These are phyloP conservation scores for Hirtodrosophila trivittata DNA, from an alignment of 2,888 invertebrate species.

Conservation along the genomic window DNA sequence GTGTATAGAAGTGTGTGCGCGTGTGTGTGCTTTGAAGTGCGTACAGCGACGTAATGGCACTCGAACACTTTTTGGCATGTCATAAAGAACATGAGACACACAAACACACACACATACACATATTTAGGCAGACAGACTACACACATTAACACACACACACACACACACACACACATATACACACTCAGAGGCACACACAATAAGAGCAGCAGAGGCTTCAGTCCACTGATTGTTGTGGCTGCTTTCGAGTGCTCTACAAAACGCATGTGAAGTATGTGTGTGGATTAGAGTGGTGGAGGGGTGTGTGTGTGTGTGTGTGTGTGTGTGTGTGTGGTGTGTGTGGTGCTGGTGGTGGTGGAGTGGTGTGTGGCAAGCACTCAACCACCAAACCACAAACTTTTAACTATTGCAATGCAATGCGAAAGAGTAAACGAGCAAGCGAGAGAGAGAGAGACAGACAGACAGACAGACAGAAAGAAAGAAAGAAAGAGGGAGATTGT, in stretches of 20 bases:
- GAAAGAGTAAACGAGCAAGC: too few relatives aligned
- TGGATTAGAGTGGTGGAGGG: slow-evolving; percentile 18
- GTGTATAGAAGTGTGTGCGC: slow-evolving; percentile 9
- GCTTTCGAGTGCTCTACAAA: slow-evolving; percentile 53
- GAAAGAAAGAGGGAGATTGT: slow-evolving; percentile 6
- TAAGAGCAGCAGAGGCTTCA: slow-evolving; percentile 52
- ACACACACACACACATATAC: slow-evolving; percentile 3
- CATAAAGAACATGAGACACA: slow-evolving; percentile 65
- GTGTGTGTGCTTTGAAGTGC: slow-evolving; percentile 56
- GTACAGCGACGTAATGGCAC: slow-evolving; percentile 72
- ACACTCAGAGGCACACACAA: slow-evolving; percentile 27
- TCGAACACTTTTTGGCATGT: slow-evolving; percentile 76
- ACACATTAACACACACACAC: slow-evolving; percentile 24
- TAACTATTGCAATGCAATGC: slow-evolving; percentile 29
- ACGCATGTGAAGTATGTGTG: slow-evolving; percentile 33
- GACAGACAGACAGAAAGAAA: too few relatives aligned
- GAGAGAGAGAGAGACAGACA: too few relatives aligned
- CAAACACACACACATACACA: slow-evolving; percentile 25
- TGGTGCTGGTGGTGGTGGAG: background rate
- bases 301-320: background rate
- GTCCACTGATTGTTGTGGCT: slow-evolving; percentile 59
- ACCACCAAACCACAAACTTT: slow-evolving; percentile 12
- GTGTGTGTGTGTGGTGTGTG: background rate
- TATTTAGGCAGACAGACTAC: slow-evolving; percentile 18
- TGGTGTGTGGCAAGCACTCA: background rate